A percentile compares a stretch with the other conserved stretches of the same genome.
phyloP scores from a whole-genome alignment of 2,113 vertebrate species.

The Gavialis gangeticus region DNA sequence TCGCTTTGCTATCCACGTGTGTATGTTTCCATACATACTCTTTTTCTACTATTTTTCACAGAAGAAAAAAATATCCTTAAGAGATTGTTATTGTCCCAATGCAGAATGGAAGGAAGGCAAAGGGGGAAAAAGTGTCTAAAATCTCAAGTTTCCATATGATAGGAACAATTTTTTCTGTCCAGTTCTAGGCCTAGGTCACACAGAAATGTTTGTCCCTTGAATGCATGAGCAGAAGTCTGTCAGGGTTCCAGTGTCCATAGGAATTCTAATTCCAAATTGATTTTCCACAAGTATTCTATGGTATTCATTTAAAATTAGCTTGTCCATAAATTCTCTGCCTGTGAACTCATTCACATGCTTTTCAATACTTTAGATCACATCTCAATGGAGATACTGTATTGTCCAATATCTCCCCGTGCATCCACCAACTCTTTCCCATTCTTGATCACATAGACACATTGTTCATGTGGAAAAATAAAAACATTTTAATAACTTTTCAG shows the following conservation, averaged over 20 bases:
- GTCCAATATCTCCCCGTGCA: not conserved
- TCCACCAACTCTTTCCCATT: not conserved
- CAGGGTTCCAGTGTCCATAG: not conserved
- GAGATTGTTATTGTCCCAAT: conserved; percentile 2
- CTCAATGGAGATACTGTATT: not conserved
- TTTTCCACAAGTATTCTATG: conserved; percentile 17
- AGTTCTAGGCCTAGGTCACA: not conserved
- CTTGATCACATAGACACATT: not conserved
- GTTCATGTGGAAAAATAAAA: rapidly evolving
- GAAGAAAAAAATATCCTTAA: not conserved
- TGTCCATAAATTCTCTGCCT: not conserved
- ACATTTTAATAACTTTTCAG: rapidly evolving
- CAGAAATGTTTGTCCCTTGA: not conserved
- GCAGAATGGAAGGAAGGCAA: not conserved
- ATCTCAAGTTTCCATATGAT: too few relatives aligned
- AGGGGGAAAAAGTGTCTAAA: not conserved
- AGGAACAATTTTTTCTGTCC: not conserved
- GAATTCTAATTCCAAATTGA: not conserved
- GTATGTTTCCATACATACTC: too few relatives aligned
- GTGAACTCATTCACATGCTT: not conserved
- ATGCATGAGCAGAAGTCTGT: not conserved
- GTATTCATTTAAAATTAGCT: not conserved
- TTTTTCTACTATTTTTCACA: too few relatives aligned
- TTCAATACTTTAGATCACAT: not conserved
- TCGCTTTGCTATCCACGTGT: too few relatives aligned